Evolutionary conservation across 30 jellyfish, hydroid and myxozoan genomes (phyloP), one percentile per base, ranked within the genome.

Genomic region (Phacellophora camtschatica): DNA sequence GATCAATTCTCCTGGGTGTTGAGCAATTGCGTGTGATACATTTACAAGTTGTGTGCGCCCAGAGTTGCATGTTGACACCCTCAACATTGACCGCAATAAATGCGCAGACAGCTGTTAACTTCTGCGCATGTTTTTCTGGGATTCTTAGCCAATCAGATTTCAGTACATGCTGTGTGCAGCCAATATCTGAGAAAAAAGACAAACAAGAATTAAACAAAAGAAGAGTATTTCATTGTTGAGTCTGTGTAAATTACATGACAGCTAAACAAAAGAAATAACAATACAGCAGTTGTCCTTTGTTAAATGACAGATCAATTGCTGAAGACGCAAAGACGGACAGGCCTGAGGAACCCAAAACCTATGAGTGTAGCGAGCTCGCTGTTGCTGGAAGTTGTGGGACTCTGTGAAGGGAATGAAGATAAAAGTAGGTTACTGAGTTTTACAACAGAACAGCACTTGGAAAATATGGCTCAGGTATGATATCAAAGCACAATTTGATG

Each of bases 71-170:
- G 95, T 81, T 86, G 96, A 94, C 97, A 94, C 97, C 97, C 96
- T 76, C 95, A 50, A 66, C 66, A 74, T 42, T 71, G 85, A 50
- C 90, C 91, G 58, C 92, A 74, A 74, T 45, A 82, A 79, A 84
- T 86, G 97, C 99, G 97, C 97, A 86, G 99, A 86, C 96, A 87
- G 89, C 84, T 67, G 88, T 55, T 77, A 87, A 86, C 86, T 94
- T 94, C 97, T 94, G 99, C 99, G 99, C 99, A 94, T 94, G 99
- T 94, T 85, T 81, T 90, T 59, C 84, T 84, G 74, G 49, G 74
- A 88, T 46, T 32, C 13, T 71, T 58, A 46, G 65, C 98, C 98
- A 90, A 90, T 90, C 96, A 84, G 73, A 51, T 57, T 15, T 15
- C 11, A 58, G 84, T 35, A 24, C 91, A 66, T 83, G 97, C 87